Evolutionary conservation across 2,888 invertebrate species (phyloP).

Genomic region (Melinopterus prodromus): DNA sequence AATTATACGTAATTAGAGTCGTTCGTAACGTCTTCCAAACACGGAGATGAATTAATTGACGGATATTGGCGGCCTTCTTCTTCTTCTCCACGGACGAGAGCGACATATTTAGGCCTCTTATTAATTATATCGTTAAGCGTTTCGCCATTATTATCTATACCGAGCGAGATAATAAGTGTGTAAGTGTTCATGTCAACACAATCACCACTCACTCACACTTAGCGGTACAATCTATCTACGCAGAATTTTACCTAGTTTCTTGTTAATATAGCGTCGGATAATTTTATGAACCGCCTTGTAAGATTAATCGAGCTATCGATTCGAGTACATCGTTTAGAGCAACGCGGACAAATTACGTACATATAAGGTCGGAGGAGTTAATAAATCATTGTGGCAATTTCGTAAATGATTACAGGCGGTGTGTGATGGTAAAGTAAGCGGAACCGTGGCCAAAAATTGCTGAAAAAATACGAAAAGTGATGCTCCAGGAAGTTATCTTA

Average conservation of each 20-base stretch:
- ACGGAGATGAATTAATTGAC: not conserved
- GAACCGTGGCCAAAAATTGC: no score
- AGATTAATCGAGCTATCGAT: not conserved
- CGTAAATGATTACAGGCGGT: not conserved
- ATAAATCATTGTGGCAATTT: not conserved
- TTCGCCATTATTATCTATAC: not conserved
- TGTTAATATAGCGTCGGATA: not conserved
- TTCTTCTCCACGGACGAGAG: not conserved
- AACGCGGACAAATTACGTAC: not conserved
- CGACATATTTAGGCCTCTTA: not conserved
- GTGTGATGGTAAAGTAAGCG: no score
- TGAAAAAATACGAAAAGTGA: no score
- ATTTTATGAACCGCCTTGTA: not conserved
- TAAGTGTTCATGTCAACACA: conserved; percentile 4
- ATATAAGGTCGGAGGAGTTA: not conserved
- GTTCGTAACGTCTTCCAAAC: not conserved
- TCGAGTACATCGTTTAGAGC: not conserved
- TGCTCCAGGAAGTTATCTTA: not conserved
- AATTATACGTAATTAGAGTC: not conserved
- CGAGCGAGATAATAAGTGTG: not conserved
- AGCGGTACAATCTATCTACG: not conserved
- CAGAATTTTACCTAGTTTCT: not conserved
- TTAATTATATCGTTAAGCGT: not conserved
- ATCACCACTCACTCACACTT: not conserved
- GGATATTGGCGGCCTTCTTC: not conserved